Evolutionary conservation across 2,797 vertebrate species (phyloP).

Genomic region (Microcaecilia unicolor): DNA sequence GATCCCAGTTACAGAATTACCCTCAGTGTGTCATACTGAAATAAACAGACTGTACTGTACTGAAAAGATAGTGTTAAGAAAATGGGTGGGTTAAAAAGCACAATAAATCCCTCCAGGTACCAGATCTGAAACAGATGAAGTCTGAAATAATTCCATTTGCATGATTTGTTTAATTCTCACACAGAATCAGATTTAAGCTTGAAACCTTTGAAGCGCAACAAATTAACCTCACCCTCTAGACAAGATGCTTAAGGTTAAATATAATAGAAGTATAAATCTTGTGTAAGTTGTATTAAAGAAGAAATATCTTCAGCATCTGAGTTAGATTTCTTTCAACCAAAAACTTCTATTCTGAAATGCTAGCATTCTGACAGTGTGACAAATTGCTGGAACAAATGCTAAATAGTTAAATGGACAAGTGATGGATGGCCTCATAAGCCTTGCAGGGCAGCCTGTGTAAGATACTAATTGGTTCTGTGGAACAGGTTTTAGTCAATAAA

Average conservation of each 20-base stretch:
- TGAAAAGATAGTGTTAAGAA: too few species aligned
- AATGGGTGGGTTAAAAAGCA: too few species aligned
- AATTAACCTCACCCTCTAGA: conserved; percentile 29
- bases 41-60: too few species aligned
- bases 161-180: conserved; percentile 14
- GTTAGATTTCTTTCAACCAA: conserved; percentile 55
- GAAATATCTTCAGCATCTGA: conserved; percentile 40
- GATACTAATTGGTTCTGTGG: conserved; percentile 70
- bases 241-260: conserved; percentile 47
- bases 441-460: conserved; percentile 54
- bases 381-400: conserved; percentile 70
- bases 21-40: too few species aligned
- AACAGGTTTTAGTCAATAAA: conserved; percentile 69
- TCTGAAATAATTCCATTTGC: conserved; percentile 20
- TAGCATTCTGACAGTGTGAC: conserved; percentile 62
- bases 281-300: conserved; percentile 43
- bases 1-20: too few species aligned
- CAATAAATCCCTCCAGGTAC: too few species aligned
- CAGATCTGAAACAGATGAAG: conserved; percentile 14
- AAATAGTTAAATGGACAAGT: conserved; percentile 70
- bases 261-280: conserved; percentile 51
- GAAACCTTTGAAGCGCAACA: conserved; percentile 19
- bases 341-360: conserved; percentile 51
- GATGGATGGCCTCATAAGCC: conserved; percentile 67
- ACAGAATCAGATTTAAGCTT: conserved; percentile 24